Percentiles rank a stretch among this genome's conserved stretches.
Evolutionary conservation across 2,797 vertebrate genomes (phyloP).

Genomic region (Amniataba percoides): DNA sequence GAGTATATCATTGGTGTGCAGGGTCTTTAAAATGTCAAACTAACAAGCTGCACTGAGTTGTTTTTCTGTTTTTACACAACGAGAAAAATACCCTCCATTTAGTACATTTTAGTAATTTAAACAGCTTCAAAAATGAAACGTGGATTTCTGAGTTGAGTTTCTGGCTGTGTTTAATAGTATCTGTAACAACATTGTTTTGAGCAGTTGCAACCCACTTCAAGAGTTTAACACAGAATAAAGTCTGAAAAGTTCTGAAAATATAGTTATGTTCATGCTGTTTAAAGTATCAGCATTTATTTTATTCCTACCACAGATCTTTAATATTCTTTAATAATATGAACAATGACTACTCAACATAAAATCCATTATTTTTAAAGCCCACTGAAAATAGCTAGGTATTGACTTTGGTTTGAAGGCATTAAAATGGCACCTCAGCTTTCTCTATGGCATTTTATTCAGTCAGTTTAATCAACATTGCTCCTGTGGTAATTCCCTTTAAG

Average conservation of each 20-base stretch:
- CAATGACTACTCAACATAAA: not conserved
- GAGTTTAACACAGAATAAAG: not conserved
- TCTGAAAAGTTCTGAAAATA: not conserved
- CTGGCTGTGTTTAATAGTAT: conserved; percentile 24
- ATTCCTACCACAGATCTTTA: not conserved
- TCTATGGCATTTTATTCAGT: not conserved
- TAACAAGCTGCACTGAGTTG: not conserved
- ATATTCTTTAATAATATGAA: not conserved
- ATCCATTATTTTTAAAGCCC: not conserved
- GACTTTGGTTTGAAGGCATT: not conserved
- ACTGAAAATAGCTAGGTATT: not conserved
- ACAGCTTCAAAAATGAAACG: not conserved
- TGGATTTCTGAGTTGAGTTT: too few species aligned
- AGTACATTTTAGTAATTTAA: not conserved
- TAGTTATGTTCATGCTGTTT: not conserved
- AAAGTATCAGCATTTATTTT: not conserved
- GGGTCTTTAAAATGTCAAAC: not conserved
- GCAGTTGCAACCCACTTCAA: not conserved
- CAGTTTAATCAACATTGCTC: not conserved
- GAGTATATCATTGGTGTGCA: not conserved
- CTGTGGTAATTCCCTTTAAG: not conserved
- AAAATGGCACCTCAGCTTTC: too few species aligned
- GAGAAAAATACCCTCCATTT: not conserved
- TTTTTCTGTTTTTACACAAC: not conserved
- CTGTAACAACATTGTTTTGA: conserved; percentile 15